Evolutionary conservation across 2,797 vertebrate genomes (phyloP), one percentile per base, ranked within the genome.

Genomic region (Anniella stebbinsi): DNA sequence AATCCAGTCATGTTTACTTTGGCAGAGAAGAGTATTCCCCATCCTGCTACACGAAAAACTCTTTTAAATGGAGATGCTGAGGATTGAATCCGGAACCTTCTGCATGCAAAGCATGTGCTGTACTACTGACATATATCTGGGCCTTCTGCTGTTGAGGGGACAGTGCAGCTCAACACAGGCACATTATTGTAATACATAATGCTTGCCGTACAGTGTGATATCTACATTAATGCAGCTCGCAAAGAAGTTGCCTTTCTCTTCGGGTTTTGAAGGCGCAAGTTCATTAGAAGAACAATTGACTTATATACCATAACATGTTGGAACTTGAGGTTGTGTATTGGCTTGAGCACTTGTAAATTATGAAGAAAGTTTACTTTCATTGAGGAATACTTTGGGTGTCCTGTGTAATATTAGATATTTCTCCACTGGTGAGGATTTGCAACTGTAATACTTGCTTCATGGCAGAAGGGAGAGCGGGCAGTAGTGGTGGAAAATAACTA

Each of bases 351-450:
- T 83, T 17, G 9, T 25, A 54, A 54, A 36, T 80, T 80, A 2
- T 21, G 57, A 2, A 8, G 0, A 10, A 4, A 15, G 45, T 6
- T 41, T 30, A 6, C 88, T 91, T 90, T 91, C 84, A 69, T 84
- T 48, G 89, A 0, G 48, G 67, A 72, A 2, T 92, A 60, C 1
- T 87, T 93, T 94, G 91, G 72, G 87, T 17, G 81, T 86, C 93
- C 93, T 78, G 0, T 87, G 36, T 85, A 89, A 12, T 0, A 33
- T 89, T 94, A 88, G 30, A 54, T 82, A 90, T 93, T 81, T 85
- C 77, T 51, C n/a, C 17, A 54, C 36, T 67, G 60, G 28, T 33
- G 7, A 78, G 48, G 60, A 41, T 48, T 33, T 54, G n/a, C n/a
- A 69, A 25, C 67, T 57, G 6, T 54, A 89, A 75, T 70, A 9